Base-by-base conservation (phyloP, 2,797 vertebrate species). In the Ceyx erithaca region DNA sequence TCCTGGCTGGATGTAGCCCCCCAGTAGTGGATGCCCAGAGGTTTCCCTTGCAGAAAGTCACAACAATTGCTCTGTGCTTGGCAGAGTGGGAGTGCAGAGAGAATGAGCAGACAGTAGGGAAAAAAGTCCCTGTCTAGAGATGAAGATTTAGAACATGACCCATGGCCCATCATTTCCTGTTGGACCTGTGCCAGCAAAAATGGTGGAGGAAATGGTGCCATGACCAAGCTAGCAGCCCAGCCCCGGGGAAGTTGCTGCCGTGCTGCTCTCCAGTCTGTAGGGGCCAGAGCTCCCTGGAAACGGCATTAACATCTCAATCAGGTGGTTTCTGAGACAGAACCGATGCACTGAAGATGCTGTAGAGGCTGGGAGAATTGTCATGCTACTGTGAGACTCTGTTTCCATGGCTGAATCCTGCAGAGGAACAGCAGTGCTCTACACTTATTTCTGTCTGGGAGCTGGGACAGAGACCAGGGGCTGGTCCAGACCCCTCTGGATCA, bases 241-340 rank as follows among this genome's bases (percentile, higher is more conserved):
- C 54, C 67, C 40, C 28, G 87, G 75, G 66, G 71, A 59, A 79
- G 81, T 89, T 55, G 71, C 63, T 1, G 12, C 2, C 0, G 2
- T 54, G 70, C 73, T 79, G 80, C 55, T 88, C n/a, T 84, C 55
- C 48, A 2, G 4, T 81, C 95, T 81, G 54, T 66, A 64, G 84
- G 80, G 82, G 89, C 76, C 80, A 62, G 82, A 62, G 54, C 73
- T 93, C 85, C 77, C 73, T 92, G 88, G 94, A 89, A 95, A 93
- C 85, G 49, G 41, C 72, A 87, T 87, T 89, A 95, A 96, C 89
- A 82, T 94, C 92, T 93, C 87, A 93, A 85, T 92, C 69, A 58
- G 72, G 58, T 81, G 80, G 77, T 87, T 79, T 91, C 68, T 67
- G 72, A 73, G 35, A 41, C 67, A 69, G 35, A 69, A 79, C 57